These are phyloP conservation scores for Nothobranchius kuhntae DNA, from an alignment of 2,113 vertebrate species.

Conservation along the genomic window DNA sequence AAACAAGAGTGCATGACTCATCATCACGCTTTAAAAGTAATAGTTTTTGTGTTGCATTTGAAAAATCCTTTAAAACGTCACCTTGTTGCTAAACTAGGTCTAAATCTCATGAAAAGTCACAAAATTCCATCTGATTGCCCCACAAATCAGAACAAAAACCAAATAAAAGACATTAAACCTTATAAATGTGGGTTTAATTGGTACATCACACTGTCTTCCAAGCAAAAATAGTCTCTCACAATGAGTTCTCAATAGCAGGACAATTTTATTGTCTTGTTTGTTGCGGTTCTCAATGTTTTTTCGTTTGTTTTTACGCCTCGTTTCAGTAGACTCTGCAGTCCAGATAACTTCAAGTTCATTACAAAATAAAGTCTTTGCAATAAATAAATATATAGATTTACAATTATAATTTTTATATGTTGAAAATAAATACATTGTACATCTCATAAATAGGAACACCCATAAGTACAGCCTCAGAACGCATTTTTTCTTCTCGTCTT, in stretches of 20 bases:
- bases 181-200: constrained; percentile 75
- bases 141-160: not conserved
- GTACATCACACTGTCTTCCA: constrained; percentile 62
- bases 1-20: not conserved
- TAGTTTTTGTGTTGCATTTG: not conserved
- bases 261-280: constrained; percentile 92
- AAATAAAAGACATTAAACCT: constrained; percentile 35
- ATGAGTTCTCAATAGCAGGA: constrained; percentile 78
- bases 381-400: constrained; percentile 99
- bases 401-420: constrained; percentile 98
- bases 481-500: constrained; percentile 68
- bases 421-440: constrained; percentile 99
- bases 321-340: constrained; percentile 84
- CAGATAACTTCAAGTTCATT: constrained; percentile 82
- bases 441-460: constrained; percentile 98
- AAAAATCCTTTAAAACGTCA: not conserved
- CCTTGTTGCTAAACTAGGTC: too few species aligned
- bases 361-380: constrained; percentile 91
- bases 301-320: constrained; percentile 56
- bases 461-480: constrained; percentile 89
- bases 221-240: constrained; percentile 73
- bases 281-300: constrained; percentile 63
- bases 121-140: not conserved
- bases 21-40: not conserved
- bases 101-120: too few species aligned